A percentile compares a stretch with the other conserved stretches of the same genome.
phyloP scores from a whole-genome alignment of 2,888 invertebrate species.

The Flexamia atlantica region DNA sequence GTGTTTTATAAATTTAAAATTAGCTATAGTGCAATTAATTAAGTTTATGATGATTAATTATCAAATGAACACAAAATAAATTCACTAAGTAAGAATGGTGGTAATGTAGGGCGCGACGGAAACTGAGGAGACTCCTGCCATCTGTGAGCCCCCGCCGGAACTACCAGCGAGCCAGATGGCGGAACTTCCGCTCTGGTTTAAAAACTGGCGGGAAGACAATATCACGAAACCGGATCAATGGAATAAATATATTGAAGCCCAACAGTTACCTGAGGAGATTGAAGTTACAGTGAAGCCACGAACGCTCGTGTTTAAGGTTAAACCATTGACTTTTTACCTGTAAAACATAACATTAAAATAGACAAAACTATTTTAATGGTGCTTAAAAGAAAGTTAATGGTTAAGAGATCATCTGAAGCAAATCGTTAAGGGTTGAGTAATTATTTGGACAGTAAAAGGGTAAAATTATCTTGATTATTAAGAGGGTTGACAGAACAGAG shows the following conservation, averaged over 20 bases:
- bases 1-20: too few species aligned
- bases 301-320: slow-evolving; percentile 2
- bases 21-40: too few species aligned
- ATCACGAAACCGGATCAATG: neutral
- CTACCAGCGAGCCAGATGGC: neutral
- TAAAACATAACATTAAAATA: too few species aligned
- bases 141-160: slow-evolving; percentile 16
- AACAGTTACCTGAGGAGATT: slow-evolving; percentile 3
- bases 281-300: neutral
- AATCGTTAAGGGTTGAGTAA: too few species aligned
- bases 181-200: slow-evolving; percentile 23
- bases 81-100: neutral
- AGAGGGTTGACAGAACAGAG: too few species aligned
- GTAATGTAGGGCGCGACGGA: slow-evolving; percentile 3
- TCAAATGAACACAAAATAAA: neutral
- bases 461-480: too few species aligned
- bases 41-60: too few species aligned
- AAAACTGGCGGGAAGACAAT: slow-evolving; percentile 41
- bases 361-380: too few species aligned
- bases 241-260: neutral
- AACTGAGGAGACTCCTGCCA: slow-evolving; percentile 9
- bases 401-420: too few species aligned
- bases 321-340: too few species aligned
- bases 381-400: too few species aligned
- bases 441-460: too few species aligned